A percentile compares a stretch with the other conserved stretches of the same genome.
These are phyloP conservation scores for Rafetus swinhoei DNA, from an alignment of 2,113 vertebrate species.

Conservation along the genomic window DNA sequence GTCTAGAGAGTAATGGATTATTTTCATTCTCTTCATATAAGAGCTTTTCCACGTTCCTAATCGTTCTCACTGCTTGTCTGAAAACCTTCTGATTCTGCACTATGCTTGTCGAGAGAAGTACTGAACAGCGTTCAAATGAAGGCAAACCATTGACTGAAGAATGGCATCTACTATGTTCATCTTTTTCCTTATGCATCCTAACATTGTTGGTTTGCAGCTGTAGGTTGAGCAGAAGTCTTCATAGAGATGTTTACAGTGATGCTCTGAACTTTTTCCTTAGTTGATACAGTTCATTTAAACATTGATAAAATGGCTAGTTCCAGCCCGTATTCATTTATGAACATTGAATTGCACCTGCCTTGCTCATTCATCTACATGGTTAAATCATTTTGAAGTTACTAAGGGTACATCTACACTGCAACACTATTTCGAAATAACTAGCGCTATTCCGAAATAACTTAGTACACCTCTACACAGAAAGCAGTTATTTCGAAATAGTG, in stretches of 20 bases:
- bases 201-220: background rate
- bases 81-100: background rate
- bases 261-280: background rate
- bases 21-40: accelerated
- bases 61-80: background rate
- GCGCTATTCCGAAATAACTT: no score
- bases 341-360: background rate
- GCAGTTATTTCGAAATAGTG: no score
- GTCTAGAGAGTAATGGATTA: background rate
- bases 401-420: background rate
- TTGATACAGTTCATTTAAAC: background rate
- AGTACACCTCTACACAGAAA: no score
- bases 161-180: background rate
- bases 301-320: background rate
- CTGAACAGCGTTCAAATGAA: background rate
- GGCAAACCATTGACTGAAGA: background rate
- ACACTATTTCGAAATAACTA: no score
- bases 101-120: background rate
- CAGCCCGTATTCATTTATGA: background rate
- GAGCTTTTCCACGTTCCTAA: background rate
- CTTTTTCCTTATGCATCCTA: no score
- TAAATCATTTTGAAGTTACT: background rate
- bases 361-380: background rate
- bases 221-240: background rate
- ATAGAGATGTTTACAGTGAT: background rate